Evolutionary conservation across 1,140 invertebrate species (phyloP), one percentile per base, ranked within the genome.

Genomic region (Hesperophylax magnus): DNA sequence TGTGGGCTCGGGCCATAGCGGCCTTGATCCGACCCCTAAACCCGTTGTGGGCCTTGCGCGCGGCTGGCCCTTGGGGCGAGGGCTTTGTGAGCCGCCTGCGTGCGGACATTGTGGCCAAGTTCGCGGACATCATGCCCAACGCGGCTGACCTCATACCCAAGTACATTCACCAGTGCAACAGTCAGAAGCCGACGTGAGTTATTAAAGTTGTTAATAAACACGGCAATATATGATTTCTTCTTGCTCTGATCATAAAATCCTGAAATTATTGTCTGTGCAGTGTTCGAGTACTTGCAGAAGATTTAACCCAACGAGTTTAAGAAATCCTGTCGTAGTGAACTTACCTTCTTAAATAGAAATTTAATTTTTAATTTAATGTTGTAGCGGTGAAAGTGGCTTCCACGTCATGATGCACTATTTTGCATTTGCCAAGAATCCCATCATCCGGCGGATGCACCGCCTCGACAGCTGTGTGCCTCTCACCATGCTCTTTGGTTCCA

Each of bases 131-230:
- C 22, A 86, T 95, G 24, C 91, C 92, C 56, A 91, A 94, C 76
- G 86, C 91, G 20, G 88, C 90, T 75, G 77, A 81, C 7, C 88
- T 93, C 17, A 94, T 98, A 85, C 92, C 94, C 31, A 92, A 95
- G 78, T 98, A 98, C 86, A 94, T 98, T 82, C 96, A 96, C 88
- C 96, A 97, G 85, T 96, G 95, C 82, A 98, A 98, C 89, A 93
- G 93, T 71, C 95, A 96, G 87, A 91, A 90, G 78, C 96, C 96
- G 63, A 95, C 94, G 94, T 95, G 91, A 91, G 90, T 88, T 31
- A 2, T 5, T 39, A 39, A 39, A 39, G 31, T 31, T 31, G 7
- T 31, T 2, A 31, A 31, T 31, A 31, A 31, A 31, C 31, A 2
- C 31, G 7, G 7, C 31, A 31, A 31, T 31, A 31, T 31, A 7